Evolutionary conservation across 92 coral and sea anemone species (phyloP), one percentile per base, ranked within the genome.

Genomic region (Porites evermanni): DNA sequence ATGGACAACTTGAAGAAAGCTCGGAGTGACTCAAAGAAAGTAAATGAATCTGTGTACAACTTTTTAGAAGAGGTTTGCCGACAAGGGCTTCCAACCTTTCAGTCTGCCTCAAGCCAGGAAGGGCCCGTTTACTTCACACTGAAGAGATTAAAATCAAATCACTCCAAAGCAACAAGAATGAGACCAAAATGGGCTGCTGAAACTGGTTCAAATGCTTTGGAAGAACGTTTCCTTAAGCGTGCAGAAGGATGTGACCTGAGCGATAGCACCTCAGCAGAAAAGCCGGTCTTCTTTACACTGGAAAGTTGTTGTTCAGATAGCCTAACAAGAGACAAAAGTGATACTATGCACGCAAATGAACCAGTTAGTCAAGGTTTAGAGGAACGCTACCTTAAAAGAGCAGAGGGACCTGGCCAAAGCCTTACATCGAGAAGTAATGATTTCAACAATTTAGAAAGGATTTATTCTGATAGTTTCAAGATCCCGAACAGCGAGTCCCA

Each of bases 161-260:
- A 74, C 64, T 53, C 78, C 10, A 74, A 23, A 14, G 78, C 78
- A 74, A 74, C 78, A 16, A 74, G 78, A 74, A 54, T 54, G 53
- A 63, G 54, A 16, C 78, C 78, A 16, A 74, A 14, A 23, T 74
- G 64, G 8, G 4, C 10, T 4, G n/a, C 53, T 53, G 51, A 19
- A 7, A 38, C 78, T 12, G 64, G n/a, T 6, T 53, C 23, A 2
- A 20, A 8, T 1, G 38, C 6, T 3, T 1, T 53, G 12, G 78
- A 20, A n/a, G 78, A 74, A 6, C 63, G 53, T 12, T 74, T 51
- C 12, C 78, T 74, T 6, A 53, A 54, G 14, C 64, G 78, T 7
- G 18, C n/a, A 19, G 64, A n/a, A 9, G 78, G 7, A 53, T 12
- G 54, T 2, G 64, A 52, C 12, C 12, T 21, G 12, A 56, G 16